Conservation (phyloP, 2,888 invertebrate species). For the Trichogramma dendrolimi region DNA sequence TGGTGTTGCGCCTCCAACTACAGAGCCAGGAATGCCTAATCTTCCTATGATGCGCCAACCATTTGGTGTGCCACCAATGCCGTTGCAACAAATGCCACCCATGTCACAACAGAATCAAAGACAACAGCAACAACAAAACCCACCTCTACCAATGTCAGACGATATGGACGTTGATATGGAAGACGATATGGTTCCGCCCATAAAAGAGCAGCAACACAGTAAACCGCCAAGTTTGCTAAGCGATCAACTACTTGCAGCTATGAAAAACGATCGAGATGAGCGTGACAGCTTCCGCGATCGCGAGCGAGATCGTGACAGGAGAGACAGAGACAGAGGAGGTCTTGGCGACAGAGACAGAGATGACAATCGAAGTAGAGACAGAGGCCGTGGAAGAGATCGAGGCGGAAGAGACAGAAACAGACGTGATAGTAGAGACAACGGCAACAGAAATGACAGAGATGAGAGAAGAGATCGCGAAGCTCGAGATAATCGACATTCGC, state of each 20-base stretch:
- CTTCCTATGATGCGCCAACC: slow-evolving; percentile 48
- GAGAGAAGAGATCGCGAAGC: slow-evolving; percentile 46
- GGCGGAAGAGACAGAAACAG: slow-evolving; percentile 46
- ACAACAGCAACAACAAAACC: slow-evolving; percentile 21
- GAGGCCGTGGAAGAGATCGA: slow-evolving; percentile 45
- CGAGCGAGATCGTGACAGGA: slow-evolving; percentile 37
- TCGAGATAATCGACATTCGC: slow-evolving; percentile 38
- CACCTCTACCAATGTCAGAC: slow-evolving; percentile 48
- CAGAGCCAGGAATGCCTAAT: slow-evolving; percentile 46
- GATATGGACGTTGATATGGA: slow-evolving; percentile 79
- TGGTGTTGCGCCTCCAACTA: slow-evolving; percentile 49
- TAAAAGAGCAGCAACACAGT: slow-evolving; percentile 30
- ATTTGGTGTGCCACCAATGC: slow-evolving; percentile 47
- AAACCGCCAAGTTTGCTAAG: slow-evolving; percentile 44
- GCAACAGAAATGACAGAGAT: slow-evolving; percentile 43
- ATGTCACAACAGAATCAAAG: slow-evolving; percentile 40
- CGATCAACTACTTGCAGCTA: slow-evolving; percentile 58
- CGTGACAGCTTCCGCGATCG: slow-evolving; percentile 35
- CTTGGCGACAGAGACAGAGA: slow-evolving; percentile 39
- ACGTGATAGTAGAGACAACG: slow-evolving; percentile 42
- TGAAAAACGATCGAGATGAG: slow-evolving; percentile 46
- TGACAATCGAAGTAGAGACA: slow-evolving; percentile 38
- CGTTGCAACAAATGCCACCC: slow-evolving; percentile 39
- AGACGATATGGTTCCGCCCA: slow-evolving; percentile 53
- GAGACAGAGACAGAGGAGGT: slow-evolving; percentile 29